These are phyloP conservation scores for Apostichopus californicus DNA, from an alignment of 35 echinoderm and acorn worm genomes.

Conservation along the genomic window DNA sequence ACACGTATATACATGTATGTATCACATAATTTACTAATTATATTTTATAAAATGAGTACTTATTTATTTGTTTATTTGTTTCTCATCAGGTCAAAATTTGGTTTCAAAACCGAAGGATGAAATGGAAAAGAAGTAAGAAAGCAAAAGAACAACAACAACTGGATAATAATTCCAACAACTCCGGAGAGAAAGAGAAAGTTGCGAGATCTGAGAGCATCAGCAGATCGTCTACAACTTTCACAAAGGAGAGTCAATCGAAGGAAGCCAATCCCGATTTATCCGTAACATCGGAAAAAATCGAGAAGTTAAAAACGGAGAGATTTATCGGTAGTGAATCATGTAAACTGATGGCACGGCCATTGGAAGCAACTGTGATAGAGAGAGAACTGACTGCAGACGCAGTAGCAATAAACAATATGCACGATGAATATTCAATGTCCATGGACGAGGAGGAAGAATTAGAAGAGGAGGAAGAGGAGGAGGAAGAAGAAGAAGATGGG, in stretches of 20 bases:
- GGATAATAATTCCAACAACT: conserved; percentile 8
- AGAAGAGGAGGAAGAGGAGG: background rate
- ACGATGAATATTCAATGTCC: background rate
- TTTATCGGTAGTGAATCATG: conserved; percentile 22
- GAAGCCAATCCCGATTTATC: conserved; percentile 32
- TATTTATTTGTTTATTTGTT: too few relatives aligned
- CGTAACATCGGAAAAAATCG: conserved; percentile 17
- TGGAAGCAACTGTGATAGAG: background rate
- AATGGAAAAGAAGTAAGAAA: conserved; percentile 98
- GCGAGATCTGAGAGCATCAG: conserved; percentile 20
- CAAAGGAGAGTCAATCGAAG: conserved; percentile 14
- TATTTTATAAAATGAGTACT: too few relatives aligned
- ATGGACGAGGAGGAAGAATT: background rate
- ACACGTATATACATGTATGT: too few relatives aligned
- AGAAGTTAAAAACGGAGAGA: conserved; percentile 21
- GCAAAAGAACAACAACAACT: conserved; percentile 71
- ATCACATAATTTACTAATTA: too few relatives aligned
- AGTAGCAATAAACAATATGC: background rate
- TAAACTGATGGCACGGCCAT: conserved; percentile 3
- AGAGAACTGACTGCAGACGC: background rate
- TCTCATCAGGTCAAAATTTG: conserved; percentile 88
- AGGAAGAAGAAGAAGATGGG: background rate
- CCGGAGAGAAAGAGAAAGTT: conserved; percentile 31
- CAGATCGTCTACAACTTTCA: background rate
- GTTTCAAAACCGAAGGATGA: conserved; percentile 99